phyloP scores from a whole-genome alignment of 2,113 vertebrate genomes.

The Cephalopterus ornatus region DNA sequence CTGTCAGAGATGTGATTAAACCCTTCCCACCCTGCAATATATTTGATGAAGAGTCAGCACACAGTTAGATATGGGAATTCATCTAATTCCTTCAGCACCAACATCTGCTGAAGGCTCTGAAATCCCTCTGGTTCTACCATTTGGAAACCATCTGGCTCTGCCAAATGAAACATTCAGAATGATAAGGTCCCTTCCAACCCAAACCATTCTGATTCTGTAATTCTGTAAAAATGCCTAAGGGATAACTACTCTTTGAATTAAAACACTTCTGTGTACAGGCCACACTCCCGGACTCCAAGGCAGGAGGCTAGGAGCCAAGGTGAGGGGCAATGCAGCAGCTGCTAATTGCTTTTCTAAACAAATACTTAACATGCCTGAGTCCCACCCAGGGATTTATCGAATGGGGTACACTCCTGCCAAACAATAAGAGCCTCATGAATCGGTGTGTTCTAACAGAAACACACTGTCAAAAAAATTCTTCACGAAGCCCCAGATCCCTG shows the following conservation, averaged over 20 bases:
- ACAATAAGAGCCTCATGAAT: background rate
- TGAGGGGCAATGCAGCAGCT: background rate
- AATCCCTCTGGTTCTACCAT: background rate
- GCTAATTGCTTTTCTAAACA: background rate
- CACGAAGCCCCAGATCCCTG: background rate
- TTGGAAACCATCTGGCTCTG: background rate
- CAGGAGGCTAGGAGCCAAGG: background rate
- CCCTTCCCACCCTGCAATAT: background rate
- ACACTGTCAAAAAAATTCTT: background rate
- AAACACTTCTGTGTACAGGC: background rate
- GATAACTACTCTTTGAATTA: background rate
- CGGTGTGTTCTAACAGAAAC: background rate
- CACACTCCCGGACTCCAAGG: background rate
- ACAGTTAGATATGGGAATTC: background rate
- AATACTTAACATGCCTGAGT: background rate
- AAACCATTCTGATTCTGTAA: background rate
- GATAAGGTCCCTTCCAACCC: background rate
- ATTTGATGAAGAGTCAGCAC: background rate
- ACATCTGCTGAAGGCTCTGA: background rate
- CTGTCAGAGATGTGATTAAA: background rate
- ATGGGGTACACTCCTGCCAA: background rate
- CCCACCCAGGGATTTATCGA: background rate
- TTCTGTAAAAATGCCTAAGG: background rate
- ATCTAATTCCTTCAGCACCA: background rate
- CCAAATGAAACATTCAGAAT: background rate